Percentiles rank a stretch among this genome's conserved stretches.
Conservation (phyloP, 92 coral and sea anemone species). For the Ricordea florida region DNA sequence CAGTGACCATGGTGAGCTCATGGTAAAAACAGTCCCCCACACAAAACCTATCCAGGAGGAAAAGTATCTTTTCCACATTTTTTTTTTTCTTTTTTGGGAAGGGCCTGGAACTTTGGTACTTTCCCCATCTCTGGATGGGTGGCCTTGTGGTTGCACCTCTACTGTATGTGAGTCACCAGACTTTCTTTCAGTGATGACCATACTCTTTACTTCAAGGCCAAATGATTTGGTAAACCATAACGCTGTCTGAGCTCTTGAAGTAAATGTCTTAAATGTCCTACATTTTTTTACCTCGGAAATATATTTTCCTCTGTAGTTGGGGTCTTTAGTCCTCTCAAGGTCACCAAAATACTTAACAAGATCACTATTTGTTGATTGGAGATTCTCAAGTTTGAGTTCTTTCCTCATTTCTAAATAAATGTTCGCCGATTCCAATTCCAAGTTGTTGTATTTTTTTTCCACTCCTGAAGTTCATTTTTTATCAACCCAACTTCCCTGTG, state of each 20-base stretch:
- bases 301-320: neutral
- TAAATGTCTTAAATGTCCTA: neutral
- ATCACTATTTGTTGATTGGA: neutral
- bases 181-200: neutral
- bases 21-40: conserved; percentile 52
- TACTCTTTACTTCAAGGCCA: neutral
- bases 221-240: neutral
- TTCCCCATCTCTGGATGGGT: too few species aligned
- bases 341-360: neutral
- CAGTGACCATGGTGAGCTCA: conserved; percentile 45
- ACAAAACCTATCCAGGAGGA: conserved; percentile 56
- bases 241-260: too few species aligned
- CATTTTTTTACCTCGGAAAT: neutral
- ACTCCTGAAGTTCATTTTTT: neutral
- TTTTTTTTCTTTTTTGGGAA: too few species aligned
- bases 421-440: neutral
- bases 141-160: neutral
- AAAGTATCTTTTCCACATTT: conserved; percentile 44
- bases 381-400: neutral
- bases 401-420: neutral
- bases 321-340: neutral
- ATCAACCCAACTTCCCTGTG: neutral
- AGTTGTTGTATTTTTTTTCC: neutral
- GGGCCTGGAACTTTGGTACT: too few species aligned
- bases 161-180: neutral